Base-by-base conservation (phyloP, 2,113 vertebrate genomes). In the Axis porcinus region DNA sequence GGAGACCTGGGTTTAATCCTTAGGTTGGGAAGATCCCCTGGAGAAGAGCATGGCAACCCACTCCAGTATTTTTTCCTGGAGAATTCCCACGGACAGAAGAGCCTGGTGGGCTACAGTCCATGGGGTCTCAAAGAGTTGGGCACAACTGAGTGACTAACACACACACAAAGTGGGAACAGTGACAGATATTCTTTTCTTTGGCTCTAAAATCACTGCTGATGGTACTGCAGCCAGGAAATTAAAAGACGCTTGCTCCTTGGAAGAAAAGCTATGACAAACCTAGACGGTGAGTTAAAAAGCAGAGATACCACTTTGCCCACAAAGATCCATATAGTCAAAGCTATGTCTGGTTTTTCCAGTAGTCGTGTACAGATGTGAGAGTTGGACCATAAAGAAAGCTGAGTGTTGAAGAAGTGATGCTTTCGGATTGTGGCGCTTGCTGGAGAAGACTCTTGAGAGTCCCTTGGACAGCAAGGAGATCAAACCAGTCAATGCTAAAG, bases 391-490 rank as follows among this genome's bases (percentile, higher is more conserved):
- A 76, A 76, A 43, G 70, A 76, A 76, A 43, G 36, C 70, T 43
- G 70, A 43, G 70, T 27, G 23, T 27, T 76, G 70, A 76, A 43
- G 11, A 74, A 76, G 0, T 76, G 70, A 25, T 76, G 70, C 36
- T 43, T 76, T 76, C 0, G 0, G 43, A 76, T 43, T 43, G 21
- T 25, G 36, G 36, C 0, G 0, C 36, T 76, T 25, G 11, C 36
- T 76, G 12, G 21, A 43, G 36, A 76, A 76, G 36, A 76, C 36
- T 74, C 70, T 76, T 76, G 21, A 76, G 36, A 25, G 70, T 14
- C 15, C 36, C 70, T 76, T 76, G 70, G 10, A 27, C 23, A 5
- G 70, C 70, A 76, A 43, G 70, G 70, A 43, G 23, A 76, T 76
- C 70, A 76, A 76, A 76, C 21, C 21, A 43, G 23, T 76, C 36